Base-by-base conservation (phyloP, 2,797 vertebrate genomes). In the Oreonectes daqikongensis region DNA sequence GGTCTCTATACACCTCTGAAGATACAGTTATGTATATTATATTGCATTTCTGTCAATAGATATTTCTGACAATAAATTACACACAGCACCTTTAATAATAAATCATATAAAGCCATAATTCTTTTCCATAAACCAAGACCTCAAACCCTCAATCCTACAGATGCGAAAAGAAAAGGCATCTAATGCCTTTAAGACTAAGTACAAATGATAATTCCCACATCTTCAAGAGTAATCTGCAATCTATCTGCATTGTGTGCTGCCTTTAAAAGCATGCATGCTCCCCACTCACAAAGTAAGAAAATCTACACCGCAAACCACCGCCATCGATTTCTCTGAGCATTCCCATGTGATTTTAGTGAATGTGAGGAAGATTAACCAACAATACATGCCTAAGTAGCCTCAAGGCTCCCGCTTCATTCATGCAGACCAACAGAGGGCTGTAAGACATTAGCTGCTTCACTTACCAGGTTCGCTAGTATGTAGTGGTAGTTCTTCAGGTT, bases 401-500 rank as follows among this genome's bases (percentile, higher is more conserved):
- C 40, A 53, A 35, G 30, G 38, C 48, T 38, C 55, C 66, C 17
- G 35, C 22, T 69, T 79, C 64, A 42, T 24, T 64, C 30, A 65
- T 48, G 24, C 38, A 66, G 61, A 64, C 48, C 35, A 57, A 32
- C 18, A 35, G 32, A 63, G 20, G 8, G 40, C 18, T 38, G 14
- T 14, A 64, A 35, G 28, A 64, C 20, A 67, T 30, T 42, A 12
- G n/a, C 35, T 53, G 18, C 63, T 28, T 71, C 20, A 77, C 95
- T 96, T 90, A 98, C 97, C 95, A 98, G 89, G 82, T 95, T 99
- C 83, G 94, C 94, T 74, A 99, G 92, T 85, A 99, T 95, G 88
- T 94, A 99, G 79, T 99, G 96, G 85, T 99, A 98, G 32, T 94
- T 96, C 12, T 97, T 97, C 77, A 97, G 89, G 35, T 96, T 97